Evolutionary conservation across 2,797 vertebrate genomes (phyloP), one percentile per base, ranked within the genome.

Genomic region (Ctenopoma kingsleyae): DNA sequence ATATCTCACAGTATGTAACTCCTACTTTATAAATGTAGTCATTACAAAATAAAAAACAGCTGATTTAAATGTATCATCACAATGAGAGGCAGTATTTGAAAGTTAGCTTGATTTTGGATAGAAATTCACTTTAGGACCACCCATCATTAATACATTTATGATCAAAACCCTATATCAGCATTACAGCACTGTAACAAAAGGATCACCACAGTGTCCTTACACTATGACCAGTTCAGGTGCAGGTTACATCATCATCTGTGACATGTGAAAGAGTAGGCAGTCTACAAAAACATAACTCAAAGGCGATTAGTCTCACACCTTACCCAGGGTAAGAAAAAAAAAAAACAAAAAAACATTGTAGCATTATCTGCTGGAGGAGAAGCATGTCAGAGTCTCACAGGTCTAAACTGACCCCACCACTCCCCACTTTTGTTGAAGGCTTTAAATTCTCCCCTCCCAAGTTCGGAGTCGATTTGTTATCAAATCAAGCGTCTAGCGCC

Each of bases 391-490:
- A 82, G 75, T 65, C 75, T 81, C 73, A 60, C 81, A 82, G 82
- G 83, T 89, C 76, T 81, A 66, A 73, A 83, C 75, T 91, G 87
- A 89, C 90, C 91, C 69, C 74, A 67, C 54, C 78, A 74, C 87
- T 81, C 81, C 86, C 79, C 83, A 83, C 85, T 93, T 92, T 82
- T 94, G 92, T 94, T 92, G 93, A 94, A 85, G 95, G 95, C 95
- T 96, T 96, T 98, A 98, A 98, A 99, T 97, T 96, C 94, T 96
- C 95, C 95, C 91, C 95, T 97, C 95, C 96, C 95, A 96, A 97
- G 96, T 97, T 98, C 96, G 93, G 95, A 97, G 97, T 98, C 96
- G 95, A 98, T 99, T 98, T 99, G 98, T 98, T 99, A 99, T 99
- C 97, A 98, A 99, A 99, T 98, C 96, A 98, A 97, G 96, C 97